These are phyloP conservation scores for Mimas tiliae DNA, from an alignment of 2,888 invertebrate species.

Conservation along the genomic window DNA sequence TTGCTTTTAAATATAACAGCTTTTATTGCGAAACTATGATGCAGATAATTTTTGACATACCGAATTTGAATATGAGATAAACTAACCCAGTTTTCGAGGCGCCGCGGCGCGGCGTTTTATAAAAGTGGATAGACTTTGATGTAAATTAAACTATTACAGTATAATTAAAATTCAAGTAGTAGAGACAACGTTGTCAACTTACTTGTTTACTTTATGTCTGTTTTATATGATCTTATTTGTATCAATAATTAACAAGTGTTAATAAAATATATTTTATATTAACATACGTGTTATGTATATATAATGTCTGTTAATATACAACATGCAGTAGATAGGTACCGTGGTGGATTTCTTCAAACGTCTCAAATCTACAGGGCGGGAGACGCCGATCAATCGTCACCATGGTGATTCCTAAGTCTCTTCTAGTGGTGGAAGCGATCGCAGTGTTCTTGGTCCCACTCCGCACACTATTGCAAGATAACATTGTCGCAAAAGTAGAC, in stretches of 20 bases:
- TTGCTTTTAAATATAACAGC: conserved; percentile 14
- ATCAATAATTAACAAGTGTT: background rate
- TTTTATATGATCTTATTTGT: conserved; percentile 4
- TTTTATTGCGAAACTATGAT: conserved; percentile 4
- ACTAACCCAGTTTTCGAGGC: conserved; percentile 1
- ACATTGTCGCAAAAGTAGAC: too few relatives aligned
- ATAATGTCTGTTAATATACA: too few relatives aligned
- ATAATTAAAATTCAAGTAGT: background rate
- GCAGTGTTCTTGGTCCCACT: too few relatives aligned
- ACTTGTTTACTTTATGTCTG: conserved; percentile 9
- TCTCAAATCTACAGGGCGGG: too few relatives aligned
- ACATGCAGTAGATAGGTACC: too few relatives aligned
- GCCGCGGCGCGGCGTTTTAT: conserved; percentile 1
- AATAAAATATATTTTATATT: too few relatives aligned
- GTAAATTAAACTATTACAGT: conserved; percentile 1
- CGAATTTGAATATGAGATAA: conserved; percentile 4
- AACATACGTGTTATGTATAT: too few relatives aligned
- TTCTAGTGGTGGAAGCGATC: too few relatives aligned
- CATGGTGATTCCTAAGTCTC: too few relatives aligned
- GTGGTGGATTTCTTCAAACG: too few relatives aligned
- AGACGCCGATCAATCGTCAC: too few relatives aligned
- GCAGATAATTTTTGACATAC: conserved; percentile 8
- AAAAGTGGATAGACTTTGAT: conserved; percentile 10
- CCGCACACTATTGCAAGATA: too few relatives aligned
- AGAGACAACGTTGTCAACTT: background rate